Percentiles rank a stretch among this genome's conserved stretches.
Conservation (phyloP, 2,888 invertebrate species). For the Piscicola geometra region DNA sequence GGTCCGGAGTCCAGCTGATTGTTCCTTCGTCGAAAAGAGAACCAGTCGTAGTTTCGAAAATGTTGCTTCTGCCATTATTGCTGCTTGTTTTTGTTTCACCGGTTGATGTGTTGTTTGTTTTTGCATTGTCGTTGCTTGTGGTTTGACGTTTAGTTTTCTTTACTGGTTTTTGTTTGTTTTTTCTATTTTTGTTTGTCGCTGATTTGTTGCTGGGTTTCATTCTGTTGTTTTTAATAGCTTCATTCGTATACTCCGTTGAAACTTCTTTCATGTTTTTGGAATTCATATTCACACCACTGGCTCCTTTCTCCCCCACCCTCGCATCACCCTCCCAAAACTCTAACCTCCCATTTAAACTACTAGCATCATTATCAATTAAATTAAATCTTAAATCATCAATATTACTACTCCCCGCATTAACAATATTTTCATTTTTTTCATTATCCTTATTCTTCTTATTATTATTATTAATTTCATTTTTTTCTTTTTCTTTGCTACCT, state of each 20-base stretch:
- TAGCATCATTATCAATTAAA: neutral
- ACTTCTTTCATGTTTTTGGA: too few species aligned
- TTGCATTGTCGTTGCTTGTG: neutral
- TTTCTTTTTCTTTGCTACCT: slow-evolving; percentile 45
- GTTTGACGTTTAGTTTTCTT: too few species aligned
- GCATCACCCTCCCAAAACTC: neutral
- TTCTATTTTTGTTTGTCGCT: too few species aligned
- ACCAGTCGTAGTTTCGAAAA: neutral
- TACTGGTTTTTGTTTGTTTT: too few species aligned
- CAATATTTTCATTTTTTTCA: neutral
- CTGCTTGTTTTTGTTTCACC: neutral
- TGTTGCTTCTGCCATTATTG: neutral
- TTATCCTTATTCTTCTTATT: neutral
- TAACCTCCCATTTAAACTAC: neutral
- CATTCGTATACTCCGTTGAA: too few species aligned
- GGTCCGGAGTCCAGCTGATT: neutral
- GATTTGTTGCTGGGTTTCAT: too few species aligned
- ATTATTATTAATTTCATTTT: neutral
- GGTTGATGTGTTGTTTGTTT: neutral
- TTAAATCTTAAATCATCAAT: too few species aligned
- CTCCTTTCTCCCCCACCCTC: neutral
- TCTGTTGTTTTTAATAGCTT: too few species aligned
- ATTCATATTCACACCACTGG: too few species aligned
- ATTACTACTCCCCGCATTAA: neutral
- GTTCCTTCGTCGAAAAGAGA: neutral